A percentile compares a stretch with the other conserved stretches of the same genome.
Conservation (phyloP, 2,113 vertebrate genomes). For the Gallinago paraguaiae region DNA sequence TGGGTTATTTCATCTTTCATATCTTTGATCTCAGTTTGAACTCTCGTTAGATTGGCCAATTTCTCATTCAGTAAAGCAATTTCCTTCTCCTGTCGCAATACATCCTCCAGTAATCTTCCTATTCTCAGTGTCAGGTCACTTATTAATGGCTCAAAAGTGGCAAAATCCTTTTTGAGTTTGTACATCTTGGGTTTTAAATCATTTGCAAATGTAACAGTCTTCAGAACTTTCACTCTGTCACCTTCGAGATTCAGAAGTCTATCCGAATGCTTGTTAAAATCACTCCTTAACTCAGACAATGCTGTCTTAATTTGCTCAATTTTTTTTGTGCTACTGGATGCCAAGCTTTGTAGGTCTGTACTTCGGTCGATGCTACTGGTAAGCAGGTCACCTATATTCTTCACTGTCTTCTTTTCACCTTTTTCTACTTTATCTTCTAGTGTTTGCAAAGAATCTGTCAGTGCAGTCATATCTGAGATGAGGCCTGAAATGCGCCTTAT, state of each 20-base stretch:
- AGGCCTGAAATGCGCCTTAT: conserved; percentile 91
- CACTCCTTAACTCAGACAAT: conserved; percentile 75
- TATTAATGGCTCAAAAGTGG: conserved; percentile 81
- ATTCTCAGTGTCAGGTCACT: conserved; percentile 87
- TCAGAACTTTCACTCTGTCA: conserved; percentile 84
- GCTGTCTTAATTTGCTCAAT: conserved; percentile 74
- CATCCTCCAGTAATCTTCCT: conserved; percentile 85
- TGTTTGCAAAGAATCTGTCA: conserved; percentile 77
- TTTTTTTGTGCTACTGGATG: conserved; percentile 80
- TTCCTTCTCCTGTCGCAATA: conserved; percentile 80
- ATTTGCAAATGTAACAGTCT: conserved; percentile 85
- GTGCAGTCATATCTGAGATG: conserved; percentile 77
- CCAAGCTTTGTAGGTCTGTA: conserved; percentile 73
- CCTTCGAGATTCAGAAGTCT: conserved; percentile 85
- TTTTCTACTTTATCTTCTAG: conserved; percentile 81
- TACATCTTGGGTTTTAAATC: conserved; percentile 91
- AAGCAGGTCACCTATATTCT: conserved; percentile 86
- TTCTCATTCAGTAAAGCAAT: conserved; percentile 81
- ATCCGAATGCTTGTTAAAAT: conserved; percentile 73
- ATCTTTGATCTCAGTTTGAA: conserved; percentile 72
- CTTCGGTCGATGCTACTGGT: conserved; percentile 87
- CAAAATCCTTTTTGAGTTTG: conserved; percentile 84
- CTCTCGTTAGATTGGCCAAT: conserved; percentile 79
- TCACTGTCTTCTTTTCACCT: conserved; percentile 81
- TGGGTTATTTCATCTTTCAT: conserved; percentile 74